Base-by-base conservation (phyloP, 2,888 invertebrate species). In the Smittia sp. region DNA sequence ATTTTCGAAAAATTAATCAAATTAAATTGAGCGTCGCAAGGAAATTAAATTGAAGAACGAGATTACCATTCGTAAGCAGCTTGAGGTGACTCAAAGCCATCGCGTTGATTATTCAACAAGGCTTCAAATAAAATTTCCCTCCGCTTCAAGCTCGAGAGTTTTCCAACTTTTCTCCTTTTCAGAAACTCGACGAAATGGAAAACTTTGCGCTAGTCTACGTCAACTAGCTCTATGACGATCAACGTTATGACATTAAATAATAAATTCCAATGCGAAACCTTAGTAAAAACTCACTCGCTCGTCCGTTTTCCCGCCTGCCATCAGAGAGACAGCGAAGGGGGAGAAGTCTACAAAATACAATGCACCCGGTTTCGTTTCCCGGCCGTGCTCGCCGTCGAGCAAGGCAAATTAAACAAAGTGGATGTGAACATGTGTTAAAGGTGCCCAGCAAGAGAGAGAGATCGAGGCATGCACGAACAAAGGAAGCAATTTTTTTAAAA, bases 261-360 rank as follows among this genome's bases (percentile, higher is more conserved):
- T 32, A 46, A 46, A 46, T 46, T 46, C 46, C 46, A 15, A 46
- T 46, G 15, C 46, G 46, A 46, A 46, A 15, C 46, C 46, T 46
- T 46, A 46, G 22, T 18, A 58, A 22, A 58, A 58, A 58, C 58
- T 58, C 58, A 58, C 58, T 58, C 58, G 58, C 9, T 9, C 18
- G 22, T 18, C 22, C n/a, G 22, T 58, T 58, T 58, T 4, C n/a
- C 58, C 7, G 58, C n/a, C 22, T 58, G 4, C 3, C 58, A 22
- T 22, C 20, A 18, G 20, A 22, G 22, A 58, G 1, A 58, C 18
- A 18, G 3, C 20, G 22, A 58, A 22, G 58, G 58, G 58, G 58
- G 58, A 58, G 58, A 58, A 22, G 46, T n/a, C 46, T 46, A 46
- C 13, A 46, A 22, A 46, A 46, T 13, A 58, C 58, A 58, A 58